phyloP scores from a whole-genome alignment of 2,888 invertebrate species.

The Baccha elongata region DNA sequence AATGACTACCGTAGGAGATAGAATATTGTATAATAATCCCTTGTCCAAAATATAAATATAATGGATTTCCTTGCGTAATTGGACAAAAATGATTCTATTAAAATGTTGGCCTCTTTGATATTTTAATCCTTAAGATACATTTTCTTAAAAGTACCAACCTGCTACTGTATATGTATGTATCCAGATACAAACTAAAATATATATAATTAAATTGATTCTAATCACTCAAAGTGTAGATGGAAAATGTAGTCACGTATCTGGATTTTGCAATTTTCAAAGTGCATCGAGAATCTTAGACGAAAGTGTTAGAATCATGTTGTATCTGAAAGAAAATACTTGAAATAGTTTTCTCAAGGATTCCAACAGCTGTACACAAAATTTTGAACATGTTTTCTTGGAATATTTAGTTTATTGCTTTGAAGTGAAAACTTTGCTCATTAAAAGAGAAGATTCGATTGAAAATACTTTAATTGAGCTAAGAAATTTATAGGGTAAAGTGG shows the following conservation, averaged over 20 bases:
- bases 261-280: constrained; percentile 45
- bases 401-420: too few species aligned
- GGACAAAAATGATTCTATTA: neutral
- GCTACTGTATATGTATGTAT: neutral
- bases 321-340: too few species aligned
- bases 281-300: neutral
- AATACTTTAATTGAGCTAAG: too few species aligned
- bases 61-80: constrained; percentile 4
- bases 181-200: too few species aligned
- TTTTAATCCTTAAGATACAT: neutral
- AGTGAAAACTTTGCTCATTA: too few species aligned
- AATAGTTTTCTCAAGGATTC: too few species aligned
- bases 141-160: neutral
- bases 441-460: too few species aligned
- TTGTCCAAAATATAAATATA: constrained; percentile 4
- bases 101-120: neutral
- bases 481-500: too few species aligned
- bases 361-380: too few species aligned
- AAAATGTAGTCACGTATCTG: constrained; percentile 38
- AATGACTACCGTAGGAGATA: neutral
- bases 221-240: constrained; percentile 7
- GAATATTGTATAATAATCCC: neutral
- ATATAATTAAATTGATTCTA: constrained; percentile 21
- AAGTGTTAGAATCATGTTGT: too few species aligned
- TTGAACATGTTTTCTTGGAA: too few species aligned